Evolutionary conservation across 2,797 vertebrate genomes (phyloP), one percentile per base, ranked within the genome.

Genomic region (Macrochelys suwanniensis): DNA sequence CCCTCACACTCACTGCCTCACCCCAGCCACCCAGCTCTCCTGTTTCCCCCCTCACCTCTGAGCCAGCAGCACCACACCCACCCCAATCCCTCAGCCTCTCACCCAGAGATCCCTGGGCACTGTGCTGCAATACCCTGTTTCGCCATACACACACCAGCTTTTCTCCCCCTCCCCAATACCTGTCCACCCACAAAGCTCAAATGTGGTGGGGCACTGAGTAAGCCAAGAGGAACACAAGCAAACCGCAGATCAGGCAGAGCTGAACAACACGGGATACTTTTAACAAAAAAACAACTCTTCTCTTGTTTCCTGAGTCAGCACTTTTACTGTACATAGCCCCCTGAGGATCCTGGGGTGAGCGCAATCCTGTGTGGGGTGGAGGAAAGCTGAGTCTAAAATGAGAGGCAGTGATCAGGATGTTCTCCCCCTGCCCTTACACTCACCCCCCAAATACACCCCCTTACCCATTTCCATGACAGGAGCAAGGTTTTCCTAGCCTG

Each of bases 1-100:
- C 87, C 54, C 95, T 88, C 96, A 96, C 80, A 47, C 79, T 47
- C 28, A 8, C 80, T 76, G 79, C 93, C 3, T 83, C 89, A 88
- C 88, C 82, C 57, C 86, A 28, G 56, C 31, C 82, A 54, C 84
- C 91, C 47, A 82, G 37, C 83, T 89, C n/a, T 65, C 84, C 1
- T 7, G 78, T 57, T 13, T 17, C 90, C 90, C 89, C 77, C 47
- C 4, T 42, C 85, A 77, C 21, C 78, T 76, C 80, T 87, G 45
- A 71, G 65, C 82, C 85, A 65, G 79, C 76, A 37, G 17, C n/a
- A 33, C n/a, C n/a, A 5, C 65, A 17, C 78, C 89, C 90, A 8
- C 89, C 54, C 95, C 96, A 89, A 31, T 89, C 81, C 25, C 50
- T 6, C 82, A 17, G 12, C 57, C 42, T 28, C 77, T 15, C 4